These are phyloP conservation scores for Orchestia grillus DNA, from an alignment of 1,140 invertebrate genomes.

Conservation along the genomic window DNA sequence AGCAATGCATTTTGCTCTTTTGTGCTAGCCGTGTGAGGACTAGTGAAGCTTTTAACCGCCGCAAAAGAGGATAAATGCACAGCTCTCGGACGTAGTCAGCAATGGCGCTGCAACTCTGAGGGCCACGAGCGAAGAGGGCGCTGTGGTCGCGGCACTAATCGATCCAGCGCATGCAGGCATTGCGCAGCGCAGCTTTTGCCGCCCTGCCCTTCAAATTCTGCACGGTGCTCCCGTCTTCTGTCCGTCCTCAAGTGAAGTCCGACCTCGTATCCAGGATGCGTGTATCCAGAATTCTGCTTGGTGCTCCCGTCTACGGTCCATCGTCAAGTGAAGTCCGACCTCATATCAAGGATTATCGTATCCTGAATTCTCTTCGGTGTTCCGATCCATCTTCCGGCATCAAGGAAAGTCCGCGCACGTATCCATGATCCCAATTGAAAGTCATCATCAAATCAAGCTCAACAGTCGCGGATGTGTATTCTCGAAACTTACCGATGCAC, in stretches of 20 bases:
- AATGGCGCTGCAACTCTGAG: conserved; percentile 55
- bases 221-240: neutral
- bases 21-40: neutral
- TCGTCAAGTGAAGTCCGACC: no score
- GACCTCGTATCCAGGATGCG: no score
- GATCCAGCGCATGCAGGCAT: conserved; percentile 43
- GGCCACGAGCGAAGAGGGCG: conserved; percentile 20
- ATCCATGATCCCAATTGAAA: no score
- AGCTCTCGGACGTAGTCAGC: conserved; percentile 13
- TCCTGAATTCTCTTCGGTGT: no score
- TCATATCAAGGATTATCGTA: no score
- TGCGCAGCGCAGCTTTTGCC: conserved; percentile 20
- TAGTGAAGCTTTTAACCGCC: conserved; percentile 23
- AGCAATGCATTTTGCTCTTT: conserved; percentile 2
- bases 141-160: conserved; percentile 28
- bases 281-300: no score
- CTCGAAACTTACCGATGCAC: no score
- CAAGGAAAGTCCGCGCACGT: neutral
- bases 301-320: no score
- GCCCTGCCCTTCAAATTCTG: neutral
- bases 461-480: neutral
- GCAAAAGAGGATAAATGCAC: conserved; percentile 58
- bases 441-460: neutral
- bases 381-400: no score
- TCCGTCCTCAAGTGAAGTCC: neutral